phyloP scores from a whole-genome alignment of 2,888 invertebrate species.

The Hoplodrina ambigua region DNA sequence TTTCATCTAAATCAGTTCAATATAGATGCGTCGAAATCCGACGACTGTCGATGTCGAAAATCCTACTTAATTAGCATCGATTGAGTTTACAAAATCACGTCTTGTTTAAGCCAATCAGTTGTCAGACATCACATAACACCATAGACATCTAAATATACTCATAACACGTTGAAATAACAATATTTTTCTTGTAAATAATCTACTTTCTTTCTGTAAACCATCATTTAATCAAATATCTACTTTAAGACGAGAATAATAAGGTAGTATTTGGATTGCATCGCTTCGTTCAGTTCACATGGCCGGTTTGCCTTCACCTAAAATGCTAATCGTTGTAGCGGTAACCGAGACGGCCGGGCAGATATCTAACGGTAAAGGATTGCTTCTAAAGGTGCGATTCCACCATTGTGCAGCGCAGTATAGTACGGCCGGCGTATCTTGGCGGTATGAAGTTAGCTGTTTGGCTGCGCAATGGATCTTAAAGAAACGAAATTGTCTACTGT shows the following conservation, averaged over 20 bases:
- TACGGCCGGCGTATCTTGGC: too few species aligned
- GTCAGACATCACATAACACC: constrained; percentile 22
- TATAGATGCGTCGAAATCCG: not conserved
- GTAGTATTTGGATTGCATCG: constrained; percentile 32
- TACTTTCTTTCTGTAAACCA: constrained; percentile 57
- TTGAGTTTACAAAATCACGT: not conserved
- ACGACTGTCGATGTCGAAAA: not conserved
- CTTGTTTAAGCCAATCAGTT: not conserved
- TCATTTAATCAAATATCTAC: constrained; percentile 18
- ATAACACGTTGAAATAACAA: constrained; percentile 26
- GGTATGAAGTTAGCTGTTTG: too few species aligned
- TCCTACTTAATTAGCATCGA: not conserved
- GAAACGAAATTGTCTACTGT: too few species aligned
- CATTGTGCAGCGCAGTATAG: too few species aligned
- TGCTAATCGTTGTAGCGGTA: constrained; percentile 79
- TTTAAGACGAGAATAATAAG: constrained; percentile 10
- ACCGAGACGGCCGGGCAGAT: constrained; percentile 65
- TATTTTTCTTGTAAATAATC: constrained; percentile 46
- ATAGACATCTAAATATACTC: not conserved
- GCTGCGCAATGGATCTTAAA: too few species aligned
- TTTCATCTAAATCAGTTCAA: not conserved
- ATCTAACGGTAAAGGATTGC: constrained; percentile 81
- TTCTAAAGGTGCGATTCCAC: constrained; percentile 17
- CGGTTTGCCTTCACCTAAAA: constrained; percentile 87
- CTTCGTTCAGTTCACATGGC: constrained; percentile 59